Evolutionary conservation across 2,888 invertebrate genomes (phyloP), one percentile per base, ranked within the genome.

Genomic region (Lampropteryx suffumata): DNA sequence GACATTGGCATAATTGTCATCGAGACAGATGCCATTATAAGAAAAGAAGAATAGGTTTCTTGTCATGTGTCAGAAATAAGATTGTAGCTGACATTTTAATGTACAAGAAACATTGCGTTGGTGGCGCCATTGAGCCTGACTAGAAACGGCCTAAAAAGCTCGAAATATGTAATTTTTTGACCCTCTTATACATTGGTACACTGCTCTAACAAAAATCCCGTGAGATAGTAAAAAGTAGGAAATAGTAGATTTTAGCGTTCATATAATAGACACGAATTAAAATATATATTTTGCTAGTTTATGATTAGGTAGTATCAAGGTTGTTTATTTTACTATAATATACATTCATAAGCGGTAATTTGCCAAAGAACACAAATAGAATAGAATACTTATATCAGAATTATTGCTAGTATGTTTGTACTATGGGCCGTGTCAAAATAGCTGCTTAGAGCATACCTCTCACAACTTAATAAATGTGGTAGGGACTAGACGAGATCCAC

Each of bases 371-470:
- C 27, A 43, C 27, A 32, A 10, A 35, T 49, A 52, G 40, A 40
- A 45, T 53, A 48, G 17, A 24, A 24, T 39, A 29, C 34, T n/a
- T n/a, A 12, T 43, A 48, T 48, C 53, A 48, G 40, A 48, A 47
- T 41, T 44, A 48, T 44, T 45, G 34, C 24, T 44, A 56, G 47
- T 49, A 42, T 24, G 57, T 61, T 62, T 65, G 62, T 68, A 64
- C 63, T 62, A 65, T 61, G 48, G 3, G 37, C 27, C 9, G 7
- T 40, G 47, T 43, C 24, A 28, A 46, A 46, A 36, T 35, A 45
- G 29, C 41, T 41, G 32, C 36, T 37, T 6, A 24, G 5, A 24
- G 6, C 5, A 24, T 2, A 24, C 17, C 7, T 17, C 3, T 17
- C 2, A 17, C 17, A 4, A n/a, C n/a, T n/a, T n/a, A n/a, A n/a